These are phyloP conservation scores for Cottoperca gobio DNA, from an alignment of 2,797 vertebrate species.

Conservation along the genomic window DNA sequence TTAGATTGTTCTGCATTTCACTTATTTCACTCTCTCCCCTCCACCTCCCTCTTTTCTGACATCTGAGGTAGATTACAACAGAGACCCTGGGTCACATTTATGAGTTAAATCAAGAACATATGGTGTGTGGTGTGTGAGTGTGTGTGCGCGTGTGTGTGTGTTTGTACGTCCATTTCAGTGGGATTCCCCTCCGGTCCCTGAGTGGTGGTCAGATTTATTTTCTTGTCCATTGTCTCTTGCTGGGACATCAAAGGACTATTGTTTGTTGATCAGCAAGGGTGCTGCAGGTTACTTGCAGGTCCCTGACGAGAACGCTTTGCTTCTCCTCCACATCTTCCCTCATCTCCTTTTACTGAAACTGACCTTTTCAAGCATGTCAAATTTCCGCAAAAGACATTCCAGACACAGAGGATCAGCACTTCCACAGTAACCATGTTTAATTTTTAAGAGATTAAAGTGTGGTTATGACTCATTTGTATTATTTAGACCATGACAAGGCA, in stretches of 20 bases:
- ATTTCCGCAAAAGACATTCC: slow-evolving; percentile 29
- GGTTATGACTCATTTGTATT: slow-evolving; percentile 57
- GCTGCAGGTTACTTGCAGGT: slow-evolving; percentile 83
- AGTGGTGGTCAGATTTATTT: slow-evolving; percentile 87
- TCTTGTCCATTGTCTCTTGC: slow-evolving; percentile 86
- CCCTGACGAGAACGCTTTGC: slow-evolving; percentile 58
- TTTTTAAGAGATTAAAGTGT: slow-evolving; percentile 42
- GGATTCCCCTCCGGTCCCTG: slow-evolving; percentile 81
- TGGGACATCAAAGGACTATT: slow-evolving; percentile 87
- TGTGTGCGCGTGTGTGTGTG: slow-evolving; percentile 21
- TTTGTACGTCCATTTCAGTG: slow-evolving; percentile 66
- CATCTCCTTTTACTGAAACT: slow-evolving; percentile 33
- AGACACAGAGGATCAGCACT: slow-evolving; percentile 23
- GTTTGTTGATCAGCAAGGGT: slow-evolving; percentile 85
- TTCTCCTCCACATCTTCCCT: slow-evolving; percentile 51
- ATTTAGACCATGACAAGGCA: slow-evolving; percentile 35
- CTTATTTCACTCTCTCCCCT: slow-evolving; percentile 71
- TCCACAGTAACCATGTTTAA: slow-evolving; percentile 35
- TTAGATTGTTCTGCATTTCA: slow-evolving; percentile 80
- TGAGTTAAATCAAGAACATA: slow-evolving; percentile 84
- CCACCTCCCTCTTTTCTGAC: slow-evolving; percentile 71
- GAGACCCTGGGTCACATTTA: slow-evolving; percentile 82
- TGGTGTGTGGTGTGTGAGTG: slow-evolving; percentile 60
- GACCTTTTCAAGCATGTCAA: slow-evolving; percentile 14
- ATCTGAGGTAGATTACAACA: slow-evolving; percentile 85